Conservation (phyloP, 2,888 invertebrate genomes). For the Axea sp. region DNA sequence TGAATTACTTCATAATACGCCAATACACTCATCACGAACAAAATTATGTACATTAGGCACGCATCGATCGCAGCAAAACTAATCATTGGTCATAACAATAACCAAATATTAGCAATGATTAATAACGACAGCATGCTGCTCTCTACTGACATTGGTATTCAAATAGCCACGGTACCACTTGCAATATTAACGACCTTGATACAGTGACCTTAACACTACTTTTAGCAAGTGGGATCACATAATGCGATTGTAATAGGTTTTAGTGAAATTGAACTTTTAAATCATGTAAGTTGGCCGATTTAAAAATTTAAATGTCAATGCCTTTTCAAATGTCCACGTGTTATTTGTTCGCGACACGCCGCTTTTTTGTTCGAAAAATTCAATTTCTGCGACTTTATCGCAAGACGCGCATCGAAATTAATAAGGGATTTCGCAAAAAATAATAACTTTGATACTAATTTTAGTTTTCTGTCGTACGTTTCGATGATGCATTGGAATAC, state of each 20-base stretch:
- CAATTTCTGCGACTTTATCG: no score
- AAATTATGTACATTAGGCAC: conserved; percentile 33
- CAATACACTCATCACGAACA: conserved; percentile 9
- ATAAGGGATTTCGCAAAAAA: background rate
- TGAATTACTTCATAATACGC: no score
- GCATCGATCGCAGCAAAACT: conserved; percentile 27
- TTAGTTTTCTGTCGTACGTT: background rate
- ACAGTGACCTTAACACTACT: conserved; percentile 37
- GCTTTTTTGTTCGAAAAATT: no score
- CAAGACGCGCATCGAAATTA: background rate
- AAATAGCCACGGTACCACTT: conserved; percentile 39
- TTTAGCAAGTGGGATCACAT: conserved; percentile 53
- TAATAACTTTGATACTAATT: conserved; percentile 7
- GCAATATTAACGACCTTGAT: conserved; percentile 51
- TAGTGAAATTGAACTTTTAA: conserved; percentile 48
- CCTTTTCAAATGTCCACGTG: conserved; percentile 39
- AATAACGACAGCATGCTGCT: conserved; percentile 41
- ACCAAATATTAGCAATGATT: conserved; percentile 46
- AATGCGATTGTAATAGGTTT: conserved; percentile 44
- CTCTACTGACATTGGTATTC: conserved; percentile 43
- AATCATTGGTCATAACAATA: conserved; percentile 43
- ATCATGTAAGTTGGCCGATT: conserved; percentile 34
- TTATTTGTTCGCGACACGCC: conserved; percentile 6
- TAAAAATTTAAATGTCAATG: conserved; percentile 40
- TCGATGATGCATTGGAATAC: conserved; percentile 6